These are phyloP conservation scores for Lycia hirtaria DNA, from an alignment of 2,888 invertebrate genomes.

Conservation along the genomic window DNA sequence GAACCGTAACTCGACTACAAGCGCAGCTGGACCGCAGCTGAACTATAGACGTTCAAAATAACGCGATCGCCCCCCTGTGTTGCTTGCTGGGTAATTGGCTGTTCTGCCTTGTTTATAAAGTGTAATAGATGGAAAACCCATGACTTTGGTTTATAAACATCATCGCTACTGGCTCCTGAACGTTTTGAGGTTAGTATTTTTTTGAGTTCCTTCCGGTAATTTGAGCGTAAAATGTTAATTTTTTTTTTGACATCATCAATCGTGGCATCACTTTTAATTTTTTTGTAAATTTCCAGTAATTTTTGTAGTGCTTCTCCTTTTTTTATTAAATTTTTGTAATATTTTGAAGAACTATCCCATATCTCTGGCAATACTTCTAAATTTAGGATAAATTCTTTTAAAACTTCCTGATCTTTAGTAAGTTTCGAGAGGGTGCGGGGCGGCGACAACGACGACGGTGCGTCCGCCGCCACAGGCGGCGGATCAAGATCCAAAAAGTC, in stretches of 20 bases:
- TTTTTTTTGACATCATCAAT: constrained; percentile 17
- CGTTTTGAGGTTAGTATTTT: background rate
- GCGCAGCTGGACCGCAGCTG: too few species aligned
- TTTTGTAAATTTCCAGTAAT: background rate
- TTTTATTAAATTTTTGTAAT: background rate
- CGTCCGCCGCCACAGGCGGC: too few species aligned
- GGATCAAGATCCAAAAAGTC: too few species aligned
- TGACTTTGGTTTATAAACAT: constrained; percentile 16
- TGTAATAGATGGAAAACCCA: background rate
- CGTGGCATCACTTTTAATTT: constrained; percentile 18
- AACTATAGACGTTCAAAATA: too few species aligned
- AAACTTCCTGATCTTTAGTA: too few species aligned
- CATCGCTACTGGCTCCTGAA: background rate
- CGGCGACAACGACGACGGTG: too few species aligned
- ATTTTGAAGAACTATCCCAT: background rate
- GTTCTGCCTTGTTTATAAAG: background rate
- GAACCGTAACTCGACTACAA: too few species aligned
- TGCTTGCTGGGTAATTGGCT: too few species aligned
- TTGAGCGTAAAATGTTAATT: constrained; percentile 14
- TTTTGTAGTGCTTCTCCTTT: background rate
- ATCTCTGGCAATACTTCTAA: background rate
- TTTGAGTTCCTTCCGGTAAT: constrained; percentile 7
- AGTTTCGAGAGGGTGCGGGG: too few species aligned
- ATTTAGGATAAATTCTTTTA: background rate
- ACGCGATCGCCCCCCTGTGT: too few species aligned